phyloP scores from a whole-genome alignment of 1,140 invertebrate species.

The Lepeophtheirus salmonis region DNA sequence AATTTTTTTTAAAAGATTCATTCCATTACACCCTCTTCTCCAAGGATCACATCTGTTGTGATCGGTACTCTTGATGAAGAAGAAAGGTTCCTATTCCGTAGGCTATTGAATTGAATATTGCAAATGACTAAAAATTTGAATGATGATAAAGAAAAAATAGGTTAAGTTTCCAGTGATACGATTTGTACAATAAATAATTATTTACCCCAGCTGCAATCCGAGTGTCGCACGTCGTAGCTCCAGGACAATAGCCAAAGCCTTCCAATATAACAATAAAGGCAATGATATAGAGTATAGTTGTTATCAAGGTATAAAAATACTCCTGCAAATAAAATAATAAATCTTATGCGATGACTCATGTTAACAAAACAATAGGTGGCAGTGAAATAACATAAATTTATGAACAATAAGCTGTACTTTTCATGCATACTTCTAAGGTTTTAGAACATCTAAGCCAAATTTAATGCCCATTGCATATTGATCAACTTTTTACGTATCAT shows the following conservation, averaged over 20 bases:
- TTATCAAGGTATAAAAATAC: slow-evolving; percentile 46
- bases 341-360: background rate
- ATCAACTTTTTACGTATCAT: background rate
- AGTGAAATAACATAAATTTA: no score
- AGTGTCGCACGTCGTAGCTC: slow-evolving; percentile 26
- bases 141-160: slow-evolving; percentile 24
- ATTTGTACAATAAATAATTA: background rate
- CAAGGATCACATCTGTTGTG: background rate
- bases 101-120: slow-evolving; percentile 40
- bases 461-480: no score
- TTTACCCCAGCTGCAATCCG: slow-evolving; percentile 39
- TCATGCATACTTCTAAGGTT: no score
- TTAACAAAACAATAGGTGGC: no score
- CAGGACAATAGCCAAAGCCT: slow-evolving; percentile 20
- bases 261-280: slow-evolving; percentile 52
- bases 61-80: slow-evolving; percentile 41
- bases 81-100: slow-evolving; percentile 52
- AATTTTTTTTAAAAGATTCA: no score
- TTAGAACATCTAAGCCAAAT: no score
- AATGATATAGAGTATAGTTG: slow-evolving; percentile 47
- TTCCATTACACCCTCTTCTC: no score
- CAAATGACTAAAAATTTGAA: slow-evolving; percentile 54
- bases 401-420: no score
- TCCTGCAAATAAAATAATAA: slow-evolving; percentile 39
- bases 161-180: slow-evolving; percentile 13